A percentile compares a stretch with the other conserved stretches of the same genome.
These are phyloP conservation scores for Ammospiza nelsoni DNA, from an alignment of 2,113 vertebrate genomes.

Conservation along the genomic window DNA sequence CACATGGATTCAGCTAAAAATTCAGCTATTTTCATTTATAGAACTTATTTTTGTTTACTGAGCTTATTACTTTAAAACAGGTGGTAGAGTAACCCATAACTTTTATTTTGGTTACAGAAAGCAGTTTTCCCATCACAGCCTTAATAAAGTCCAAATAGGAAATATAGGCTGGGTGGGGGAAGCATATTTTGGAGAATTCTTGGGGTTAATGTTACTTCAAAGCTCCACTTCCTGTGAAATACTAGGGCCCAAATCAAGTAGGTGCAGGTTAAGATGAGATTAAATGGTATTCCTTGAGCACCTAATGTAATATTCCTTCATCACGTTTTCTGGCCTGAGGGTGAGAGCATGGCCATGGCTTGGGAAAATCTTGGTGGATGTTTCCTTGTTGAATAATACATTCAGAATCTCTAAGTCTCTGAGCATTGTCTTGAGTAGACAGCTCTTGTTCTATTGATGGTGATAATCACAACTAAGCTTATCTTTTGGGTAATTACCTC, in stretches of 20 bases:
- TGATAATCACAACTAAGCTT: background rate
- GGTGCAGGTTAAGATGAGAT: background rate
- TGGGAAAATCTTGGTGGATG: background rate
- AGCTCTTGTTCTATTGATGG: background rate
- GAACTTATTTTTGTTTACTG: background rate
- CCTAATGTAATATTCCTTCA: background rate
- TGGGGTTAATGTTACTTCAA: background rate
- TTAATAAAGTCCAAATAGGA: background rate
- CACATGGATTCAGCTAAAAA: background rate
- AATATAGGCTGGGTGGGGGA: background rate
- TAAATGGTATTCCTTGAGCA: background rate
- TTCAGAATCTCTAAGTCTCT: background rate
- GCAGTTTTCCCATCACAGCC: background rate
- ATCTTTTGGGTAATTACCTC: background rate
- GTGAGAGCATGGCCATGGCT: background rate
- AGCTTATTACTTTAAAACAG: background rate
- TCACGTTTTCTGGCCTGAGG: background rate
- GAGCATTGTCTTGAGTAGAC: background rate
- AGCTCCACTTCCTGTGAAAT: background rate
- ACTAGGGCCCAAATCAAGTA: background rate
- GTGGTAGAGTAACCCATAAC: background rate
- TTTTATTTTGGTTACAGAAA: background rate
- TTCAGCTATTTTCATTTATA: background rate
- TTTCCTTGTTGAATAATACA: background rate
- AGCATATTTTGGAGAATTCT: background rate